Conservation (phyloP, 2,888 invertebrate genomes). For the Prenolepis imparis region DNA sequence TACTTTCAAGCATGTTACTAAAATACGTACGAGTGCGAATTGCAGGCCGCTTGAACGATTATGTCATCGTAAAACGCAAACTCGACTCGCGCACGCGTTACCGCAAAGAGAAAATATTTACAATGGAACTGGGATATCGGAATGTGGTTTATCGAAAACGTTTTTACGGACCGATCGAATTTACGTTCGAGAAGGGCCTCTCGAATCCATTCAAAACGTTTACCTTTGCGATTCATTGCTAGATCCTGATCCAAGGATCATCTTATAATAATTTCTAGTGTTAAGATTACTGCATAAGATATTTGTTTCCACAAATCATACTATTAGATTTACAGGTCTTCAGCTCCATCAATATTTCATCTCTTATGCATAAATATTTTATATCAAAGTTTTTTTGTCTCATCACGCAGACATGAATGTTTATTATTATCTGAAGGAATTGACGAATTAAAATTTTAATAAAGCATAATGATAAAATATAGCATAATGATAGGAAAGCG, state of each 20-base stretch:
- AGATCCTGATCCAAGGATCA: background rate
- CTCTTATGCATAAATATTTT: slow-evolving; percentile 18
- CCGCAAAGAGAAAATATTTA: slow-evolving; percentile 34
- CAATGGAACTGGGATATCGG: slow-evolving; percentile 12
- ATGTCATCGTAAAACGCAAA: slow-evolving; percentile 26
- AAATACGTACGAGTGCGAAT: background rate
- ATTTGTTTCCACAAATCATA: slow-evolving; percentile 10
- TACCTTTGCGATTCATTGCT: background rate
- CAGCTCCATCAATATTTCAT: background rate
- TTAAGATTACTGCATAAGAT: background rate
- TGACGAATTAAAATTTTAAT: background rate
- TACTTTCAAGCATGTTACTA: background rate
- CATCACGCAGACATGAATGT: background rate
- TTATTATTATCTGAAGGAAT: slow-evolving; percentile 1
- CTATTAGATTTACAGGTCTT: background rate
- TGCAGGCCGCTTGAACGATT: background rate
- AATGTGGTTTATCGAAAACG: slow-evolving; percentile 36
- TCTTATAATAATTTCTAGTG: background rate
- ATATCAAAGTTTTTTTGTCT: slow-evolving; percentile 13
- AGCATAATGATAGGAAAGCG: slow-evolving; percentile 20
- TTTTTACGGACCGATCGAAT: slow-evolving; percentile 14
- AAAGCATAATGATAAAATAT: background rate
- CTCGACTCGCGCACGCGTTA: slow-evolving; percentile 14
- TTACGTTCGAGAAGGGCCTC: slow-evolving; percentile 3
- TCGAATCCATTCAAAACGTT: background rate